Evolutionary conservation across 2,888 invertebrate genomes (phyloP).

Genomic region (Tipula unca): DNA sequence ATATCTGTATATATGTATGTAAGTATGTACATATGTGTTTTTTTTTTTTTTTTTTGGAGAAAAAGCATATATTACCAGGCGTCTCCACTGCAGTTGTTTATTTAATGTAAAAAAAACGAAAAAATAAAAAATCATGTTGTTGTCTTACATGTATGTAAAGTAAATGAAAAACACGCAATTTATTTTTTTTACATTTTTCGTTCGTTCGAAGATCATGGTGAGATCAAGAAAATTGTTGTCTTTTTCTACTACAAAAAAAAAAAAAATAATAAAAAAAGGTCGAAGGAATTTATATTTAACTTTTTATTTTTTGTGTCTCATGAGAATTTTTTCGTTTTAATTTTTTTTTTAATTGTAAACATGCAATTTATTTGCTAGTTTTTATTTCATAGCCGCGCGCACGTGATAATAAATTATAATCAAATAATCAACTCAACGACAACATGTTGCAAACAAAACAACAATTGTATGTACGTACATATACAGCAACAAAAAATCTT

Average conservation of each 20-base stretch:
- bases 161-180: not conserved
- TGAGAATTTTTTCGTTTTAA: not conserved
- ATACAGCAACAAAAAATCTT: not conserved
- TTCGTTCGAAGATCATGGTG: not conserved
- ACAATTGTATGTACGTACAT: no score
- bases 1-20: not conserved
- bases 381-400: not conserved
- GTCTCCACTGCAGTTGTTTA: not conserved
- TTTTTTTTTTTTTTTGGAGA: not conserved
- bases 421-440: not conserved
- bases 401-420: not conserved
- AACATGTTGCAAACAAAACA: not conserved
- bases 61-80: not conserved
- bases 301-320: not conserved
- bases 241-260: not conserved
- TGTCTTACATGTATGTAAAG: not conserved
- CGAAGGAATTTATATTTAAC: not conserved
- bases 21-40: not conserved
- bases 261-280: not conserved
- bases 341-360: not conserved
- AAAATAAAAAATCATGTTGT: not conserved
- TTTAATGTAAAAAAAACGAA: not conserved
- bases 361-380: not conserved
- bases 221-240: constrained; percentile 8
- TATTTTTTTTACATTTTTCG: not conserved